Conservation (phyloP, 2,113 vertebrate genomes). For the Balaeniceps rex region DNA sequence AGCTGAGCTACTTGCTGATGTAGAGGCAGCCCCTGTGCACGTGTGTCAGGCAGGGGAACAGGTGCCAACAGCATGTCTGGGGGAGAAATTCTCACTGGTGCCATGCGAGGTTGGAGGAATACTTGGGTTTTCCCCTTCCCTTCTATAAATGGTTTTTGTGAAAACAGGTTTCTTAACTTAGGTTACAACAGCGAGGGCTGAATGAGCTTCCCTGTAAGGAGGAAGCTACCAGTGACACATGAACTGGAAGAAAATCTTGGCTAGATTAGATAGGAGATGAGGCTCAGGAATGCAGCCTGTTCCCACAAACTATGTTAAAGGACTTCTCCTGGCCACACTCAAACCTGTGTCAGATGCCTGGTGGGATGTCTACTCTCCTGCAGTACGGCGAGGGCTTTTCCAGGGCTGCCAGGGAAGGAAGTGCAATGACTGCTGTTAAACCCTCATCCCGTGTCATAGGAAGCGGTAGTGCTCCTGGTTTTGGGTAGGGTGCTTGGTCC, state of each 20-base stretch:
- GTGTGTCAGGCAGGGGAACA: neutral
- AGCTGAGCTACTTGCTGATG: neutral
- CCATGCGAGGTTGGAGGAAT: neutral
- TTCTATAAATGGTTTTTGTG: neutral
- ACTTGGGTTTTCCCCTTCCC: neutral
- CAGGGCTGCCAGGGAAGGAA: neutral
- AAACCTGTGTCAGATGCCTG: neutral
- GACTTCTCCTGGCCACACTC: neutral
- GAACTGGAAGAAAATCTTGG: neutral
- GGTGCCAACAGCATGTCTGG: neutral
- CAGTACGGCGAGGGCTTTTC: neutral
- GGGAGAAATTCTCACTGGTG: neutral
- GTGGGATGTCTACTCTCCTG: neutral
- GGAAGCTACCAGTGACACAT: neutral
- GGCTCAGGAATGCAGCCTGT: neutral
- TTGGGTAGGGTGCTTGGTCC: neutral
- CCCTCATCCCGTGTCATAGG: rapidly evolving
- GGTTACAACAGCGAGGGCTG: neutral
- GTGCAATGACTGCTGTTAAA: neutral
- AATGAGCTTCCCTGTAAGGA: neutral
- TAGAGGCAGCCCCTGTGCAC: rapidly evolving
- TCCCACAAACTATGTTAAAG: neutral
- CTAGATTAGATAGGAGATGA: neutral
- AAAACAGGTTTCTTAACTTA: slow-evolving; percentile 13
- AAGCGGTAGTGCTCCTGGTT: neutral